phyloP scores from a whole-genome alignment of 2,888 invertebrate species.

The Pelosia muscerda region DNA sequence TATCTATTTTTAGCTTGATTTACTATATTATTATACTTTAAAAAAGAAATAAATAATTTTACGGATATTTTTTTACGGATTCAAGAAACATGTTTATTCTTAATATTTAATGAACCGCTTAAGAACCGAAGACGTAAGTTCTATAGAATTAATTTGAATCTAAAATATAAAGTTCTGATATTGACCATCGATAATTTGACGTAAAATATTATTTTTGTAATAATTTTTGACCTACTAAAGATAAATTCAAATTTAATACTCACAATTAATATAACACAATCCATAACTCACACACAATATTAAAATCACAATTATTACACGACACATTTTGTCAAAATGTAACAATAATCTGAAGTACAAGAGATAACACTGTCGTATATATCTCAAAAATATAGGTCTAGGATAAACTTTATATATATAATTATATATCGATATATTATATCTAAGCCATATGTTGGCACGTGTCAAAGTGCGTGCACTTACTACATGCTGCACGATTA shows the following conservation, averaged over 20 bases:
- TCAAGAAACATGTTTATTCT: too few species aligned
- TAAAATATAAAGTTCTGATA: too few species aligned
- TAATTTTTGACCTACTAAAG: background rate
- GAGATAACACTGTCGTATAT: conserved; percentile 48
- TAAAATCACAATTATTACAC: conserved; percentile 55
- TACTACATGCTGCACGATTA: conserved; percentile 70
- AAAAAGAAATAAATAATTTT: too few species aligned
- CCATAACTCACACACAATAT: conserved; percentile 61
- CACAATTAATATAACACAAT: conserved; percentile 77
- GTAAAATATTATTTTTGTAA: too few species aligned
- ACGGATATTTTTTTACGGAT: too few species aligned
- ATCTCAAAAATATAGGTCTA: conserved; percentile 63
- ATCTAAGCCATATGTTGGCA: conserved; percentile 43
- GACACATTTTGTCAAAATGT: conserved; percentile 71
- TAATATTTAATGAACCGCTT: background rate
- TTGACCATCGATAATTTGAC: too few species aligned
- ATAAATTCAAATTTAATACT: conserved; percentile 61
- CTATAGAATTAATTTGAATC: too few species aligned
- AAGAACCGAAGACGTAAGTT: background rate
- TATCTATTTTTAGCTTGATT: too few species aligned
- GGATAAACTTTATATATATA: conserved; percentile 52
- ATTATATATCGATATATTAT: conserved; percentile 40
- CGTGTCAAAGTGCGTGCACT: conserved; percentile 67
- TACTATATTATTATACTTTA: too few species aligned
- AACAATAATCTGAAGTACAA: conserved; percentile 50